A percentile compares a stretch with the other conserved stretches of the same genome.
Evolutionary conservation across 92 coral and sea anemone species (phyloP).

Genomic region (Porites rus): DNA sequence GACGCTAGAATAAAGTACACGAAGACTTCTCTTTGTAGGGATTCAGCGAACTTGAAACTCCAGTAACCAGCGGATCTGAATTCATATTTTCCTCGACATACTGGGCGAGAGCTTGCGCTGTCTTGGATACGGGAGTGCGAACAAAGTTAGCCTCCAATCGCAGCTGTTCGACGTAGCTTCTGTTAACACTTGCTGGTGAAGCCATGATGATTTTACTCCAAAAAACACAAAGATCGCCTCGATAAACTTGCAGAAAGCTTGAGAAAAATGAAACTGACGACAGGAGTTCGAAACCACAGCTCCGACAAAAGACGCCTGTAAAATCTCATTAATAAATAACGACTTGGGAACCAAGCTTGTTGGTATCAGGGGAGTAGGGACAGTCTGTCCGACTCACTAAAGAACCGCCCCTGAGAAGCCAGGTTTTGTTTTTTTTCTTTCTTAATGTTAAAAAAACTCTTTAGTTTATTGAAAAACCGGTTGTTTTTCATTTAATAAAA

Average conservation of each 20-base stretch:
- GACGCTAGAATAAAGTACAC: constrained; percentile 44
- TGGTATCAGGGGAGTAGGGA: background rate
- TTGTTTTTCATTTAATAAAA: too few relatives aligned
- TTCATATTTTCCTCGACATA: constrained; percentile 61
- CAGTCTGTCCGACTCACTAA: too few relatives aligned
- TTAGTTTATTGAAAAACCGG: too few relatives aligned
- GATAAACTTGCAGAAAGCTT: background rate
- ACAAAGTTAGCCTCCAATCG: constrained; percentile 57
- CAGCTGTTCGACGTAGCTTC: constrained; percentile 58
- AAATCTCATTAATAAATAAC: constrained; percentile 8
- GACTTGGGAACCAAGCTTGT: constrained; percentile 33
- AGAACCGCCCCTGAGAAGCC: too few relatives aligned
- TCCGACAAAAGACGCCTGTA: background rate
- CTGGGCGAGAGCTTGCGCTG: constrained; percentile 46
- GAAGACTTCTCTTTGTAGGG: constrained; percentile 67
- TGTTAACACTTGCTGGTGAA: constrained; percentile 42
- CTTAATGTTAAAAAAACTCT: too few relatives aligned
- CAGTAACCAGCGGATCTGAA: constrained; percentile 61
- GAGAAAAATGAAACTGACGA: background rate
- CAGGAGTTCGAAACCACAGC: background rate
- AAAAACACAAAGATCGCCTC: constrained; percentile 1
- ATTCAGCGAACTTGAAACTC: constrained; percentile 66
- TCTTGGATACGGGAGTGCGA: constrained; percentile 58
- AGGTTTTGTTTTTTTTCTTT: too few relatives aligned
- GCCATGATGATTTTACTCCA: constrained; percentile 23